phyloP scores from a whole-genome alignment of 1,140 invertebrate species.

The Drosophila kepulauana region DNA sequence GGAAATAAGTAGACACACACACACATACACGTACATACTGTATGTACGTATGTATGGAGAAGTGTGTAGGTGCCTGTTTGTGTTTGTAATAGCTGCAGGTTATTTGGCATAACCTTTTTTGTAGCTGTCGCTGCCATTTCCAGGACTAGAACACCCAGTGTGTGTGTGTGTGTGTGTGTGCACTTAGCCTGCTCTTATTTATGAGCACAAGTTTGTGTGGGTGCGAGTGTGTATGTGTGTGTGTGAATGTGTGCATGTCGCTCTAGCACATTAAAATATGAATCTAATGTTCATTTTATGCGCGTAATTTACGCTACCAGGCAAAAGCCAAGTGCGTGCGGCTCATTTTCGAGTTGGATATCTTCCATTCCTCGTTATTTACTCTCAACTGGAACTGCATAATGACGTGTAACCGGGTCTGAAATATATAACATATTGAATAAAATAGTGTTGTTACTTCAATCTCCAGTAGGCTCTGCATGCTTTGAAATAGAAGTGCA shows the following conservation, averaged over 20 bases:
- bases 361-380: not conserved
- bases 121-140: slow-evolving; percentile 54
- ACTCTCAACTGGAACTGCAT: not conserved
- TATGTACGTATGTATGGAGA: not conserved
- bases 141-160: slow-evolving; percentile 12
- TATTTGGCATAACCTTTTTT: slow-evolving; percentile 68
- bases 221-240: slow-evolving; percentile 4
- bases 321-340: slow-evolving; percentile 36
- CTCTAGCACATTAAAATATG: slow-evolving; percentile 73
- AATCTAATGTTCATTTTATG: slow-evolving; percentile 84
- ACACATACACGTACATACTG: not conserved
- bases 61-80: slow-evolving; percentile 38
- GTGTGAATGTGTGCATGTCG: slow-evolving; percentile 22
- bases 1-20: slow-evolving; percentile 52
- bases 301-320: slow-evolving; percentile 79
- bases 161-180: slow-evolving; percentile 35
- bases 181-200: slow-evolving; percentile 65
- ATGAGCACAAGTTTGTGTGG: slow-evolving; percentile 21
- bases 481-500: not conserved
- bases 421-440: not conserved
- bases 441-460: not conserved
- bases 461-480: not conserved
- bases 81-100: slow-evolving; percentile 68
- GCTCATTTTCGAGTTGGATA: slow-evolving; percentile 55
- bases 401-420: slow-evolving; percentile 20